Evolutionary conservation across 35 echinoderm and acorn worm species (phyloP), one percentile per base, ranked within the genome.

Genomic region (Lytechinus pictus): DNA sequence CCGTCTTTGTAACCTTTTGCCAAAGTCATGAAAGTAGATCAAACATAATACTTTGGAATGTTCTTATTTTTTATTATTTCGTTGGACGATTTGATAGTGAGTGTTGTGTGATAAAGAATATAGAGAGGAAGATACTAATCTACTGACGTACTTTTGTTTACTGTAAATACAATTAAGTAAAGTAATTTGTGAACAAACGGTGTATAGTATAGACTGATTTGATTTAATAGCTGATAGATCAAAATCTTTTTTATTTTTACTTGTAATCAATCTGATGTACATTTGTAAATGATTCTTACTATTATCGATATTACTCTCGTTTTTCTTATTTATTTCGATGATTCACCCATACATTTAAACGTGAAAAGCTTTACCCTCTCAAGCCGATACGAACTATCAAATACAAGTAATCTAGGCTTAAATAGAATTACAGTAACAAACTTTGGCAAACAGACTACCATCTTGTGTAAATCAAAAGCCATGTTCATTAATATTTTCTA

Each of bases 281-380:
- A 90, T 90, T 90, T 90, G 88, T 90, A 90, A 90, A 90, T 90
- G 88, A 3, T 90, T 52, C 88, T 53, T 89, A 33, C 9, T 13
- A 13, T 16, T 90, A 44, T 90, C 28, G 4, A 1, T 90, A 90
- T 24, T 90, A 54, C n/a, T 14, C 88, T 44, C 52, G 7, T 90
- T 28, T 90, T 90, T 90, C 88, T 90, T 90, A 90, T 90, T 90
- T 90, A 90, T 90, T 90, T 90, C 88, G 16, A 90, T 21, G 10
- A 90, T 24, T 79, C 66, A 79, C 16, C 16, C 0, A 44, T 79
- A 79, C 16, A 79, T 16, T 16, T 79, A 79, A 7, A 79, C 60
- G 66, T n/a, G 21, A 24, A 79, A 8, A 79, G 66, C 6, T 79
- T 16, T 24, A 24, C 33, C 21, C n/a, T n/a, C 66, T 24, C 21